Percentiles rank a stretch among this genome's conserved stretches.
These are phyloP conservation scores for Caenorhabditis sp. DNA, from an alignment of 2,888 invertebrate species.

Conservation along the genomic window DNA sequence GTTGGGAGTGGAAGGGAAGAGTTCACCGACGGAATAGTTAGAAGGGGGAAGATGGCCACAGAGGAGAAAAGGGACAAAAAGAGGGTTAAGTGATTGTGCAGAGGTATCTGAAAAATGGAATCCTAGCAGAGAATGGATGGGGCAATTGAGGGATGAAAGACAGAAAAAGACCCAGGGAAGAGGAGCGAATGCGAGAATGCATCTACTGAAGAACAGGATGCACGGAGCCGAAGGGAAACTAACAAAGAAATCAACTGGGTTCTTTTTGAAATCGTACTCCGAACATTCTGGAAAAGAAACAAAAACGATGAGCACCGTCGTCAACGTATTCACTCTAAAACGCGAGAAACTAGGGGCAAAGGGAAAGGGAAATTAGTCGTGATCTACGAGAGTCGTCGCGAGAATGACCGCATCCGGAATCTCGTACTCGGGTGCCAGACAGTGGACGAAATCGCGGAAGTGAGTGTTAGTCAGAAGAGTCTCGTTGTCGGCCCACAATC, in stretches of 20 bases:
- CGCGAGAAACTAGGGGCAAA: conserved; percentile 17
- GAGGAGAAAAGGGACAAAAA: not conserved
- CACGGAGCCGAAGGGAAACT: no score
- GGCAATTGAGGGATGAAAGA: conserved; percentile 40
- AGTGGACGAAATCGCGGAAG: conserved; percentile 62
- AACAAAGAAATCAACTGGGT: no score
- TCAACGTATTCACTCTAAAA: conserved; percentile 36
- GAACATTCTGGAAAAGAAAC: no score
- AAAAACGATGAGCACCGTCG: no score
- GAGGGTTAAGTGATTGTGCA: not conserved
- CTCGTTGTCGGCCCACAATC: conserved; percentile 54
- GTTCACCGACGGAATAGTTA: conserved; percentile 38
- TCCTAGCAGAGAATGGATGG: conserved; percentile 28
- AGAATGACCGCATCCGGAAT: conserved; percentile 59
- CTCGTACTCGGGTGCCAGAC: conserved; percentile 69
- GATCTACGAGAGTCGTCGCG: conserved; percentile 28
- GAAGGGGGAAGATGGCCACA: conserved; percentile 35
- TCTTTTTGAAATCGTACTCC: no score
- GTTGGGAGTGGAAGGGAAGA: conserved; percentile 7
- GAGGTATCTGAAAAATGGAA: conserved; percentile 2
- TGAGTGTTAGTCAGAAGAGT: conserved; percentile 34
- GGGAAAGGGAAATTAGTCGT: conserved; percentile 13
- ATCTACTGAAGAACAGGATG: conserved; percentile 37
- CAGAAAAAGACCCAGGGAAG: conserved; percentile 12
- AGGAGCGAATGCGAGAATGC: conserved; percentile 48